Base-by-base conservation (phyloP, 1,140 invertebrate species). In the Plodia interpunctella region DNA sequence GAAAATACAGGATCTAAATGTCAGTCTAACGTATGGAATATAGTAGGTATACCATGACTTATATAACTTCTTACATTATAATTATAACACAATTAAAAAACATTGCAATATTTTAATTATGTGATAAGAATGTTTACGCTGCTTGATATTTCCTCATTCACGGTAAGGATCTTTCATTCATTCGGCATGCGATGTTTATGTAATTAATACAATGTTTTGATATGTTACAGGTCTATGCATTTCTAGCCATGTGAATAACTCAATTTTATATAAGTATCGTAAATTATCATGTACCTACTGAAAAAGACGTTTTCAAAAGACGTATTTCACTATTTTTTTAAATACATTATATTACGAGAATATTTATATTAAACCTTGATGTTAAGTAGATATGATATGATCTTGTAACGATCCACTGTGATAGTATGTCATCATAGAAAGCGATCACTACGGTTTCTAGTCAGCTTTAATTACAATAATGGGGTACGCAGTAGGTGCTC, bases 41-140 rank as follows among this genome's bases (percentile, higher is more conserved):
- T 11, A 28, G 9, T 28, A 38, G 2, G 13, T 13, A 15, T 44
- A 44, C 21, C 21, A 25, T 25, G 21, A 25, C 3, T 44, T 44
- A 44, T 44, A 44, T 44, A 44, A 44, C 38, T 11, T 2, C 13
- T 44, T 44, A 44, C n/a, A n/a, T 44, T n/a, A 44, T 44, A 44
- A 44, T 44, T 44, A 10, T 17, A 5, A 44, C 2, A 44, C 38
- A 44, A 44, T 44, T 44, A 44, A 44, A 44, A 44, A 3, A 44
- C 38, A 44, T 44, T 44, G 38, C 38, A 44, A 15, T 44, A 44
- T 15, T 44, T 44, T 15, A 44, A 44, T 44, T 44, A 15, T 44
- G 38, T n/a, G 38, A 44, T 44, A 44, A 17, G 38, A 44, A 44
- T 44, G 38, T 44, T 32, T 32, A 15, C 15, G n/a, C n/a, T 44